phyloP scores from a whole-genome alignment of 1,140 invertebrate genomes.

The Pseudomyrmex gracilis region DNA sequence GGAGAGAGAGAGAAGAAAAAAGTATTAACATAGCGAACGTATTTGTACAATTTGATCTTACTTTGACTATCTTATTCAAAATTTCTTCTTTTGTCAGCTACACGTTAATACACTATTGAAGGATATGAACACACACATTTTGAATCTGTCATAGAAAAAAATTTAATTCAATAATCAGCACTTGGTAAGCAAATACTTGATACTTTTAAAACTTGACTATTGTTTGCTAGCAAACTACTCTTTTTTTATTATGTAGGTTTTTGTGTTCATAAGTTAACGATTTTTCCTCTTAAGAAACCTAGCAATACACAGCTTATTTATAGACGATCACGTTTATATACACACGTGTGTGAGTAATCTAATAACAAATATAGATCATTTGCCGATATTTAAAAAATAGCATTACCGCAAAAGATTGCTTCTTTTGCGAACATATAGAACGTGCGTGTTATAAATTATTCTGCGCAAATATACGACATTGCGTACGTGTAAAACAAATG shows the following conservation, averaged over 20 bases:
- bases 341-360: no score
- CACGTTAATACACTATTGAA: no score
- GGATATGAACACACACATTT: background rate
- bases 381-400: no score
- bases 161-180: background rate
- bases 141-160: background rate
- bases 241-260: no score
- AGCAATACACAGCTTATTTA: slow-evolving; percentile 7
- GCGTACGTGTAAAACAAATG: slow-evolving; percentile 43
- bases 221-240: no score
- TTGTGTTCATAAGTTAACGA: background rate
- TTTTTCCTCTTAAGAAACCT: background rate
- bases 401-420: no score
- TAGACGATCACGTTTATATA: background rate
- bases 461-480: slow-evolving; percentile 42
- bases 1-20: no score
- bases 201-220: no score
- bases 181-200: no score
- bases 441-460: slow-evolving; percentile 27
- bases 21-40: background rate
- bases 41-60: slow-evolving; percentile 47
- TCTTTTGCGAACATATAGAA: slow-evolving; percentile 4
- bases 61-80: background rate
- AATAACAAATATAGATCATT: no score
- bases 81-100: background rate